Conservation (phyloP, 2,888 invertebrate species). For the Corbicula japonica region DNA sequence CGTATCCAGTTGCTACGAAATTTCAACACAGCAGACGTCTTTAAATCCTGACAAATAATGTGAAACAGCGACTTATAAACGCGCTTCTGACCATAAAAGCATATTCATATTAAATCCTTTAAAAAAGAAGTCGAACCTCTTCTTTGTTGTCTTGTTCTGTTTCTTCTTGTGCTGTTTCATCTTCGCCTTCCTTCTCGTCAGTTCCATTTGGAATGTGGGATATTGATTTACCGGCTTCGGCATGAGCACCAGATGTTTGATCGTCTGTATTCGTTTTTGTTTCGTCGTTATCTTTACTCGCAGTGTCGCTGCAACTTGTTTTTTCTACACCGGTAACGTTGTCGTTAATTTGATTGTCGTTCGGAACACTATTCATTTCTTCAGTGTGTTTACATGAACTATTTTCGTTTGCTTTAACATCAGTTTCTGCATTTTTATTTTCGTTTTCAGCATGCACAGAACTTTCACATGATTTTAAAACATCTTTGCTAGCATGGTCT, state of each 20-base stretch:
- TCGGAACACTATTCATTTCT: no score
- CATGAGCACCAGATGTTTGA: slow-evolving; percentile 27
- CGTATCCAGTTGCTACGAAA: slow-evolving; percentile 1
- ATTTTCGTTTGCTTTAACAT: not conserved
- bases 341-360: no score
- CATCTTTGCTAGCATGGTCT: not conserved
- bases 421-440: slow-evolving; percentile 3
- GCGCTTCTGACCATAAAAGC: not conserved
- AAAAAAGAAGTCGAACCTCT: slow-evolving; percentile 5
- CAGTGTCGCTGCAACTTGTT: no score
- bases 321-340: no score
- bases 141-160: slow-evolving; percentile 25
- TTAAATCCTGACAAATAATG: not conserved
- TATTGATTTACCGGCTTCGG: slow-evolving; percentile 63
- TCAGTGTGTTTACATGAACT: no score
- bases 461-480: no score
- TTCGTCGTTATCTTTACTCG: no score
- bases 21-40: slow-evolving; percentile 2
- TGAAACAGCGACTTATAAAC: slow-evolving; percentile 7
- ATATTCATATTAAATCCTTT: not conserved
- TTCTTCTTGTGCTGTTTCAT: slow-evolving; percentile 39
- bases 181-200: slow-evolving; percentile 35
- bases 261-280: not conserved
- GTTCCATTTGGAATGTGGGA: not conserved
- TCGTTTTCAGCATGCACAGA: not conserved